phyloP scores from a whole-genome alignment of 64 coral and sea anemone genomes.

The Stichodactyla helianthus region DNA sequence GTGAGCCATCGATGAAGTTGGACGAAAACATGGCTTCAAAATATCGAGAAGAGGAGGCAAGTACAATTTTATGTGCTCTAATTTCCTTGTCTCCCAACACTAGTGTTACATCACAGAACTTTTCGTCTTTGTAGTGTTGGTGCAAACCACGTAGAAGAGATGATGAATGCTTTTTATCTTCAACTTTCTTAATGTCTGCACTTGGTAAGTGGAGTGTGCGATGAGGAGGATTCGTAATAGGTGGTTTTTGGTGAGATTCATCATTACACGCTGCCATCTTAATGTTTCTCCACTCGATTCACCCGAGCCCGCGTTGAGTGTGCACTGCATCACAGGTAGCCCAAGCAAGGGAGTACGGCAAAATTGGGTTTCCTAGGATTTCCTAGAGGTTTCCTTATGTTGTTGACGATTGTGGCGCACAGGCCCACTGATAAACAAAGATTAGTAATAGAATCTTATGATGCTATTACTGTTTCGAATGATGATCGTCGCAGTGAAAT shows the following conservation, averaged over 20 bases:
- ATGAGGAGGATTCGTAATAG: not conserved
- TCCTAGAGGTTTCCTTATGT: too few species aligned
- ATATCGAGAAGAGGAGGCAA: constrained; percentile 63
- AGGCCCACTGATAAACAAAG: too few species aligned
- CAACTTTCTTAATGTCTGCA: not conserved
- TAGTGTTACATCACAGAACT: constrained; percentile 69
- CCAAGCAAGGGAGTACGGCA: too few species aligned
- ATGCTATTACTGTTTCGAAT: too few species aligned
- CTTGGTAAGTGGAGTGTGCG: not conserved
- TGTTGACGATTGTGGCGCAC: too few species aligned
- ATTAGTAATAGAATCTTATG: too few species aligned
- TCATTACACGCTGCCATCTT: not conserved
- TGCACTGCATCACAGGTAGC: too few species aligned
- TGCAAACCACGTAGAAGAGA: constrained; percentile 44
- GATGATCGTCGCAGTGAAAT: too few species aligned
- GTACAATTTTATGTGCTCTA: constrained; percentile 55
- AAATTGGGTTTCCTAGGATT: too few species aligned
- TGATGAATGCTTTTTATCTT: constrained; percentile 46
- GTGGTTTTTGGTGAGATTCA: not conserved
- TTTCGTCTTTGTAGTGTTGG: constrained; percentile 48
- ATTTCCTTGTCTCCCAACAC: constrained; percentile 51
- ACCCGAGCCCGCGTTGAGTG: not conserved
- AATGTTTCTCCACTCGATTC: not conserved
- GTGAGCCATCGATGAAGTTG: constrained; percentile 49
- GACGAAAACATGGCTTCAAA: constrained; percentile 60